Conservation (phyloP, 2,888 invertebrate species). For the Hirtodrosophila duncani region DNA sequence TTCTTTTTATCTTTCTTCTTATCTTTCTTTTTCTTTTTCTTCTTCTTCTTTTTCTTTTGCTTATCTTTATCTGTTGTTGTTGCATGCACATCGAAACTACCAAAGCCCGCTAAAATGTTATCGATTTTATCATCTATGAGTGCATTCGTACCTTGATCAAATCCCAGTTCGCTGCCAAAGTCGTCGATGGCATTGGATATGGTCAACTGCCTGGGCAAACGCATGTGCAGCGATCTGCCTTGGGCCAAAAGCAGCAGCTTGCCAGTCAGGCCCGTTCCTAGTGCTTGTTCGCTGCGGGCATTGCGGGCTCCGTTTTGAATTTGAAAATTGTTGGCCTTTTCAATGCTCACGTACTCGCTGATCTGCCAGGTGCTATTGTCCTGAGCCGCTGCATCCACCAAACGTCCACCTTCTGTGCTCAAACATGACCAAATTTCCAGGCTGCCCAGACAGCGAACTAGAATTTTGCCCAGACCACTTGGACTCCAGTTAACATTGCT, state of each 20-base stretch:
- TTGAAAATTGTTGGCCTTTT: constrained; percentile 14
- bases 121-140: constrained; percentile 73
- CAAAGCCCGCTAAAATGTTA: constrained; percentile 48
- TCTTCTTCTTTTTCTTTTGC: constrained; percentile 18
- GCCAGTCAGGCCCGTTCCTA: constrained; percentile 41
- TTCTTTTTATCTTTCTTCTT: constrained; percentile 22
- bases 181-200: constrained; percentile 63
- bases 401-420: constrained; percentile 75
- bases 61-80: constrained; percentile 29
- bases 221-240: constrained; percentile 62
- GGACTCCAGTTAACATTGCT: constrained; percentile 28
- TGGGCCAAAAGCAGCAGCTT: constrained; percentile 63
- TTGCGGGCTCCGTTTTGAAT: too few relatives aligned
- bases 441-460: constrained; percentile 68
- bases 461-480: constrained; percentile 51
- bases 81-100: constrained; percentile 39
- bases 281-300: constrained; percentile 24
- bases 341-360: constrained; percentile 70
- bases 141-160: constrained; percentile 74
- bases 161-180: constrained; percentile 35
- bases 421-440: constrained; percentile 74
- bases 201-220: constrained; percentile 50
- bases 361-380: constrained; percentile 76
- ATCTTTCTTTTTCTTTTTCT: constrained; percentile 24
- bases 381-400: constrained; percentile 78